Conservation (phyloP, 2,888 invertebrate genomes). For the Gandaritis pyraliata region DNA sequence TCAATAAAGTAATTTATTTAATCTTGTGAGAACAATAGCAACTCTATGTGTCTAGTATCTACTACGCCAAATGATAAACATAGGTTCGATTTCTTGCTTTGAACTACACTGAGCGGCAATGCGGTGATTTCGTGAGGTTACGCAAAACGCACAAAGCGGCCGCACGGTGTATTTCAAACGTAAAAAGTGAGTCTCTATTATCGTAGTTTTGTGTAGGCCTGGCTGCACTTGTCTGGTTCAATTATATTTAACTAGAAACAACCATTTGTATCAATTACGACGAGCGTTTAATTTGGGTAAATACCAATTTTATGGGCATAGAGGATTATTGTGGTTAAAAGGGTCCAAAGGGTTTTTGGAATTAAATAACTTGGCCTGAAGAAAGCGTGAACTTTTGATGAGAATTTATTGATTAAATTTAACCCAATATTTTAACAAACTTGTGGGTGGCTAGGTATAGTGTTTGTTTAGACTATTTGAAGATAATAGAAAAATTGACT, state of each 20-base stretch:
- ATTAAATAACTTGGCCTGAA: slow-evolving; percentile 65
- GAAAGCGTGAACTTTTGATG: slow-evolving; percentile 61
- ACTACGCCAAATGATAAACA: too few relatives aligned
- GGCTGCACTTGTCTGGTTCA: slow-evolving; percentile 67
- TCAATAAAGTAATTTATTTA: slow-evolving; percentile 47
- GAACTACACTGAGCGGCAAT: too few relatives aligned
- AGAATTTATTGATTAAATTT: slow-evolving; percentile 62
- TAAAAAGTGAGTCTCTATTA: too few relatives aligned
- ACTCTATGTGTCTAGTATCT: slow-evolving; percentile 27
- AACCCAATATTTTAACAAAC: too few relatives aligned
- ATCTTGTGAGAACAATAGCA: slow-evolving; percentile 50
- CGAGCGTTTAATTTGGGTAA: slow-evolving; percentile 77
- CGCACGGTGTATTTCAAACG: too few relatives aligned
- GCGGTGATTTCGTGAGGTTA: too few relatives aligned
- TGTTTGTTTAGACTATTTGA: too few relatives aligned
- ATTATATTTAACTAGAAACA: slow-evolving; percentile 79
- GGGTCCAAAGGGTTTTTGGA: slow-evolving; percentile 68
- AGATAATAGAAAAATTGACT: too few relatives aligned
- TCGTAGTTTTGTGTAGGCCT: too few relatives aligned
- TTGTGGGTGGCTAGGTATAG: too few relatives aligned
- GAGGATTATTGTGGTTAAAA: slow-evolving; percentile 69
- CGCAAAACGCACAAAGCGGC: too few relatives aligned
- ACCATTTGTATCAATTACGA: slow-evolving; percentile 82
- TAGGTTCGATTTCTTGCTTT: too few relatives aligned
- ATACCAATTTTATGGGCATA: slow-evolving; percentile 79